Conservation (phyloP, 1,140 invertebrate genomes). For the Maniola jurtina region DNA sequence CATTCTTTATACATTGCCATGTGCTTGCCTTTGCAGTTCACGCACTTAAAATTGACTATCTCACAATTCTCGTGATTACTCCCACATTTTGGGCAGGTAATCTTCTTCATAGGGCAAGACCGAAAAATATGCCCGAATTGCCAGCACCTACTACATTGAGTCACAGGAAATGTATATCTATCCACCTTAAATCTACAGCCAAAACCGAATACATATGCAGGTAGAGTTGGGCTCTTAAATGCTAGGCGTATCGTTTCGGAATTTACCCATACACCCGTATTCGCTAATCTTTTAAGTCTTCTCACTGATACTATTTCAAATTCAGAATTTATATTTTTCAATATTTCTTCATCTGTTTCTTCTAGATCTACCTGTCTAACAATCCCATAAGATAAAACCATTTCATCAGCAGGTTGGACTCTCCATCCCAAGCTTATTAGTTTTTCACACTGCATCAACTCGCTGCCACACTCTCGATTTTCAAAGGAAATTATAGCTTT, state of each 20-base stretch:
- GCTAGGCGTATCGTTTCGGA: neutral
- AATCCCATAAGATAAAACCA: conserved; percentile 4
- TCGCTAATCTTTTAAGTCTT: conserved; percentile 2
- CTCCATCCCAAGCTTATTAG: conserved; percentile 6
- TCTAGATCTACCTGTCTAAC: conserved; percentile 6
- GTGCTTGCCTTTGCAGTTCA: conserved; percentile 34
- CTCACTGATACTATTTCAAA: conserved; percentile 4
- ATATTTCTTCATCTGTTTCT: conserved; percentile 10
- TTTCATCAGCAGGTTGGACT: conserved; percentile 1
- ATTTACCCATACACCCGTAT: neutral
- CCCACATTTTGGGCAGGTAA: conserved; percentile 38
- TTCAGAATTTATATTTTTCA: conserved; percentile 8
- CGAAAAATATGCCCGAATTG: too few species aligned
- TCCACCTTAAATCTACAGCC: conserved; percentile 27
- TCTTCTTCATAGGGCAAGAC: conserved; percentile 28
- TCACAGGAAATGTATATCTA: conserved; percentile 21
- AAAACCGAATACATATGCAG: conserved; percentile 8
- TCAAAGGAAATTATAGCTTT: conserved; percentile 3
- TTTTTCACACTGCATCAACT: neutral
- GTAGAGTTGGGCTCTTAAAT: conserved; percentile 5
- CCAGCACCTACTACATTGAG: conserved; percentile 26
- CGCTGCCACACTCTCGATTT: neutral
- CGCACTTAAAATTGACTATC: conserved; percentile 22
- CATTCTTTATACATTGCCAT: conserved; percentile 33
- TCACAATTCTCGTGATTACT: conserved; percentile 34